Base-by-base conservation (phyloP, 2,113 vertebrate species). In the Pipa parva region DNA sequence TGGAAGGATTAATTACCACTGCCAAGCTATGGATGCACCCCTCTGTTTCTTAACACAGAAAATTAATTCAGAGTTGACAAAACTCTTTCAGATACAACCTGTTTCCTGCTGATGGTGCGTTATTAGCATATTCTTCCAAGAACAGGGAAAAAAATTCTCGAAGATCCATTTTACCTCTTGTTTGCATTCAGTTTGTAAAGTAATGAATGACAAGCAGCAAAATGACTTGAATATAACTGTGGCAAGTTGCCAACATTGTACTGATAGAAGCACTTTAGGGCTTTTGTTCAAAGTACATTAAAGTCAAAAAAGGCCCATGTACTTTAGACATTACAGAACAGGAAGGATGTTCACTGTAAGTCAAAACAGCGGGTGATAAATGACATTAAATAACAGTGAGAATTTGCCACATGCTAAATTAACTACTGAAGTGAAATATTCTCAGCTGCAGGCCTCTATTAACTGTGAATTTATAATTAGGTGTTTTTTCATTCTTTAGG, bases 21-120 rank as follows among this genome's bases (percentile, higher is more conserved):
- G 80, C 77, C 81, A 17, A 1, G 79, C 77, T 86, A 79, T 81
- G 84, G 87, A 84, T 81, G 84, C 78, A 84, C 82, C 87, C 85
- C 84, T 66, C 56, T 84, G 88, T 81, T 89, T 87, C 82, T 89
- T 87, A 89, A 86, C 86, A 86, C 82, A 88, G 84, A 85, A 91
- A 91, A 91, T 90, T 89, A 91, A 91, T 91, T 90, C 88, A 88
- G 88, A 91, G 89, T 91, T 91, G 88, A 90, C 88, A 89, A 90
- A 90, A 89, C 86, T 91, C 88, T 89, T 88, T 89, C 84, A 91
- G 86, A 88, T 82, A 87, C 82, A 89, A 88, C 83, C 87, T 90
- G 89, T 84, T 89, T 89, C 85, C 87, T 89, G 88, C 87, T 90
- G 89, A 87, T 89, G 89, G 85, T 0, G 75, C 84, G 87, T 88